Evolutionary conservation across 1,140 invertebrate genomes (phyloP), one percentile per base, ranked within the genome.

Genomic region (Zaprionus tsacasi): DNA sequence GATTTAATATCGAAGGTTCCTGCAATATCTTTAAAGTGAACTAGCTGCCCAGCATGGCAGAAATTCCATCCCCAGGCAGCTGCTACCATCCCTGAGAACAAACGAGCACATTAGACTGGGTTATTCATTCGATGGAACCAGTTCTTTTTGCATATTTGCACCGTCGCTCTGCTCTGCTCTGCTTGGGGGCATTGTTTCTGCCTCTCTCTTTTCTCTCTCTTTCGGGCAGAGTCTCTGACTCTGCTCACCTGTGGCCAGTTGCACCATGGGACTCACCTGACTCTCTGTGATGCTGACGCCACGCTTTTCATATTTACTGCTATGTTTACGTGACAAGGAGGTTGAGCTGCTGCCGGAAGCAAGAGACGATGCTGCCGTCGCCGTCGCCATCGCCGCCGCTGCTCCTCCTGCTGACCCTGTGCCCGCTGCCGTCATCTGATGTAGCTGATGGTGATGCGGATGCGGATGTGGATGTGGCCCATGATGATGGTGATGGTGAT

Each of bases 241-340:
- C 21, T 21, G 38, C 27, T 58, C 56, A 38, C 25, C 25, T 52
- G 66, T 52, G 35, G 48, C 7, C 12, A 61, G 57, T 35, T 60
- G 21, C 3, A 30, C 3, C 27, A 5, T 33, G 60, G 38, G 6
- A 52, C 85, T 92, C 76, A 92, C 92, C 91, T 92, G 92, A 59
- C 92, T 92, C 61, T 92, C 92, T 25, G 81, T 91, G 69, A 91
- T 86, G 75, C 83, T 91, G 74, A 91, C 89, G 69, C 79, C 87
- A 58, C 91, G 90, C 76, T 92, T 92, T 76, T 92, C 92, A 76
- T 91, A 92, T 88, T 92, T 93, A 73, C 82, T 92, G 79, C 91
- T 92, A 70, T 92, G 87, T 64, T 89, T 89, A 67, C 91, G 87
- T 78, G 91, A 89, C 85, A 92, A 78, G 70, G 78, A 82, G 48